Base-by-base conservation (phyloP, 2,113 vertebrate genomes). In the Struthidea cinerea region DNA sequence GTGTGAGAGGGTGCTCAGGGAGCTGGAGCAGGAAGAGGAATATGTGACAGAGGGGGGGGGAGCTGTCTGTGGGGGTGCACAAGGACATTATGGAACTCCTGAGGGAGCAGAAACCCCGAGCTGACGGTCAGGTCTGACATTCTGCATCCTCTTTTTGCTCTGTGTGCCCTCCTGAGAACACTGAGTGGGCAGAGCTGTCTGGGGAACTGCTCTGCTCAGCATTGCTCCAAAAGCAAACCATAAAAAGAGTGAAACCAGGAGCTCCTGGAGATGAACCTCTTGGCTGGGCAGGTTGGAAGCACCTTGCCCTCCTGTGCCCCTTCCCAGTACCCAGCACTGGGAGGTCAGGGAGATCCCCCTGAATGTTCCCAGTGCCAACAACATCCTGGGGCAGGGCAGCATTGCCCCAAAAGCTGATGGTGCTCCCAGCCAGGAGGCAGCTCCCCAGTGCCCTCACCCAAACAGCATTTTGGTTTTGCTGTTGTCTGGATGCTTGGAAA, bases 401-500 rank as follows among this genome's bases (percentile, higher is more conserved):
- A 12, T 5, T 91, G 52, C 81, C 65, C 78, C 47, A 7, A 14
- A 27, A 77, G 53, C 76, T 87, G 76, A 3, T 23, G 0, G 11
- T 59, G 52, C 52, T 71, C 60, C 89, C 61, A 37, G 33, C 19
- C 55, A 16, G 70, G 50, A 91, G 21, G 77, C 64, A 70, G 60
- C 60, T 70, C 81, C 84, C 37, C 33, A 67, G 52, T 30, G 65
- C 69, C 70, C 80, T 82, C 81, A 89, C 33, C 68, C 92, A 84
- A 93, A 67, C 33, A 33, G 47, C 50, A 46, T 33, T 67, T 70
- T 3, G 30, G 0, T 37, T 87, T 64, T 79, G 57, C 32, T 84
- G 28, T 50, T 81, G 77, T 87, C 74, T 93, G 69, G 7, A 42
- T 91, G 81, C 77, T 75, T 75, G 84, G 33, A 84, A 89, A 75